These are phyloP conservation scores for Strongylocentrotus purpuratus DNA, from an alignment of 35 echinoderm and acorn worm genomes.

Conservation along the genomic window DNA sequence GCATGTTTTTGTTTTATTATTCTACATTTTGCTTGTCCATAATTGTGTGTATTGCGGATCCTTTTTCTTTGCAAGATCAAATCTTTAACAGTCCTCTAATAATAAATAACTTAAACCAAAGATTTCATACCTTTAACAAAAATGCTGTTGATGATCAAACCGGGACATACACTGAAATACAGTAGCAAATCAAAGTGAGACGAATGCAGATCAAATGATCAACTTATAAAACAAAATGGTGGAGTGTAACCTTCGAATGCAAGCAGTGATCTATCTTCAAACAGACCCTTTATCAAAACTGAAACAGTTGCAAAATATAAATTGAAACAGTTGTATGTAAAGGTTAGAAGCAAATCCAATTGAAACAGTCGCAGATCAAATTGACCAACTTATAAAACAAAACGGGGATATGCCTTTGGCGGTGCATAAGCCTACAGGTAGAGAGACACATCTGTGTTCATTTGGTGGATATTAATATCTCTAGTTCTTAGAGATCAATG, in stretches of 20 bases:
- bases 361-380: background rate
- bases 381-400: background rate
- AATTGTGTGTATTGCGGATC: too few species aligned
- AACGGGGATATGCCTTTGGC: background rate
- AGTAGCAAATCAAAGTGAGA: too few species aligned
- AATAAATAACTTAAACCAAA: too few species aligned
- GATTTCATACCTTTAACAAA: too few species aligned
- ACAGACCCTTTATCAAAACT: background rate
- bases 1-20: too few species aligned
- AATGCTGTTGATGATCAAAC: too few species aligned
- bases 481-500: background rate
- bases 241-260: background rate
- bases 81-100: too few species aligned
- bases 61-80: too few species aligned
- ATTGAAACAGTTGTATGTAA: background rate
- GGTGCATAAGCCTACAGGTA: background rate
- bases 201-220: too few species aligned
- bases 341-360: background rate
- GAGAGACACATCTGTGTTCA: background rate
- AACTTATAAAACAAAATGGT: too few species aligned
- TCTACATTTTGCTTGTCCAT: too few species aligned
- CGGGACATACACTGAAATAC: too few species aligned
- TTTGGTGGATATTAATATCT: background rate
- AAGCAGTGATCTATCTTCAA: background rate
- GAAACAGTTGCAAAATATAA: background rate